Evolutionary conservation across 2,888 invertebrate species (phyloP).

Genomic region (Nezara viridula): DNA sequence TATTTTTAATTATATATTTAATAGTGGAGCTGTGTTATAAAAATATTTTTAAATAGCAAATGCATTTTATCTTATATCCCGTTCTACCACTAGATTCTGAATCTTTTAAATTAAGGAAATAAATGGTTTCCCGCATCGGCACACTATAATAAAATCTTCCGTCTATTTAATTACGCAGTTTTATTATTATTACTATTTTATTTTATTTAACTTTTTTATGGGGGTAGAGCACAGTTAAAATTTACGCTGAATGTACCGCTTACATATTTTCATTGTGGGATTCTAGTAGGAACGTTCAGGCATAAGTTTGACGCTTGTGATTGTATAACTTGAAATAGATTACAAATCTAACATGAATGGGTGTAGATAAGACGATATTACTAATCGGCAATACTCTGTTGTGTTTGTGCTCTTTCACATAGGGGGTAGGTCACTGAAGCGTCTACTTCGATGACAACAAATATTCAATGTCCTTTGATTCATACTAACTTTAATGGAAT

Average conservation of each 20-base stretch:
- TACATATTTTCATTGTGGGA: not conserved
- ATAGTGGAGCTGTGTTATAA: too few relatives aligned
- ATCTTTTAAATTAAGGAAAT: not conserved
- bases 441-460: not conserved
- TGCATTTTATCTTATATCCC: not conserved
- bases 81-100: not conserved
- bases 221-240: too few relatives aligned
- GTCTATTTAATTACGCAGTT: too few relatives aligned
- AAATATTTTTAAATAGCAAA: not conserved
- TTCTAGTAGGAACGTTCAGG: not conserved
- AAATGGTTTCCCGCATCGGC: not conserved
- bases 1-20: too few relatives aligned
- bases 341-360: not conserved
- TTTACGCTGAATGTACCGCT: not conserved
- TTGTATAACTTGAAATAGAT: not conserved
- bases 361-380: not conserved
- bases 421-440: not conserved
- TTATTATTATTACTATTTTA: too few relatives aligned
- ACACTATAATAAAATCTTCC: not conserved
- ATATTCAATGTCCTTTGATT: not conserved
- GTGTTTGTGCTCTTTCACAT: not conserved
- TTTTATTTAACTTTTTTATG: too few relatives aligned
- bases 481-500: not conserved
- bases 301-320: not conserved
- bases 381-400: not conserved